These are phyloP conservation scores for Tangachromis dhanisi DNA, from an alignment of 2,113 vertebrate genomes.

Conservation along the genomic window DNA sequence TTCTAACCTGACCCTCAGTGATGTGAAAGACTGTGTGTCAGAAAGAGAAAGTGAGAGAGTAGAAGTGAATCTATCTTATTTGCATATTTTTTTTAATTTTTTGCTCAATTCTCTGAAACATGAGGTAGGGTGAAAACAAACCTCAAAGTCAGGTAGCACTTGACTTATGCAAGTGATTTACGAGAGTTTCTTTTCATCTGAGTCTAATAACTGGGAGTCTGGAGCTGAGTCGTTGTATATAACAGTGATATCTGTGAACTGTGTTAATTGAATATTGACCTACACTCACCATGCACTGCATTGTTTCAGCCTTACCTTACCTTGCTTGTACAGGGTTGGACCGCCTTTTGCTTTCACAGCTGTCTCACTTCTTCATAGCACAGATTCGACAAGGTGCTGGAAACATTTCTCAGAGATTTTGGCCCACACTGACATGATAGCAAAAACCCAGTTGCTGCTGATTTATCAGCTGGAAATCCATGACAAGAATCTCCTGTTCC, in stretches of 20 bases:
- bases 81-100: not conserved
- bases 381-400: not conserved
- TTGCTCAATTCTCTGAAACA: not conserved
- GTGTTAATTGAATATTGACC: not conserved
- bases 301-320: not conserved
- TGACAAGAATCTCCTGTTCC: not conserved
- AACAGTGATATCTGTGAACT: not conserved
- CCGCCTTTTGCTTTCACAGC: not conserved
- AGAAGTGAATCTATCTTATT: not conserved
- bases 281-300: not conserved
- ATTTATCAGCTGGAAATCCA: not conserved
- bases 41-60: not conserved
- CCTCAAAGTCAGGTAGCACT: not conserved
- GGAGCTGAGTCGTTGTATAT: not conserved
- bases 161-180: constrained; percentile 1
- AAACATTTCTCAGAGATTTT: not conserved
- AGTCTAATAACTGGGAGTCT: not conserved
- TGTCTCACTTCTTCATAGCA: not conserved
- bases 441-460: not conserved
- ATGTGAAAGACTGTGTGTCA: not conserved
- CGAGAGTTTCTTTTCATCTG: not conserved
- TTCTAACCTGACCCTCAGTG: not conserved
- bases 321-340: not conserved
- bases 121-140: not conserved
- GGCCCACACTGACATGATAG: not conserved